Percentiles rank a stretch among this genome's conserved stretches.
phyloP scores from a whole-genome alignment of 2,113 vertebrate genomes.

The Hypocryptadius cinnamomeus region DNA sequence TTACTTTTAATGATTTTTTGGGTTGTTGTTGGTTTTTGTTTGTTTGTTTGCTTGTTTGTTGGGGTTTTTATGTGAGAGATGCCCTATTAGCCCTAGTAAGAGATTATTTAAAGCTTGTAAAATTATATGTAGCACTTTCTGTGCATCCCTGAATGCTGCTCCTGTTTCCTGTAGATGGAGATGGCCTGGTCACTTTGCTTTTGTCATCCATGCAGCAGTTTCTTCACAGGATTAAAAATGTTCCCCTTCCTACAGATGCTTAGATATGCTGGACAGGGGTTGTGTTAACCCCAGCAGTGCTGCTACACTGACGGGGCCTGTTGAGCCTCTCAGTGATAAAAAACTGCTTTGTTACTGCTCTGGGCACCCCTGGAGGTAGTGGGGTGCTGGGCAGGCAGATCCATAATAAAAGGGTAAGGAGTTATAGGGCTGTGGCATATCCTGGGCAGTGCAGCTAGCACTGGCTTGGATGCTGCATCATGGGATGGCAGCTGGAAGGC shows the following conservation, averaged over 20 bases:
- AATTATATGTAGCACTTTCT: neutral
- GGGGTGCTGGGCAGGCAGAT: neutral
- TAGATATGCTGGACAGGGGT: neutral
- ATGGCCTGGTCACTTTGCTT: neutral
- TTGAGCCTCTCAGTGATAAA: neutral
- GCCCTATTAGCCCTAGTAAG: neutral
- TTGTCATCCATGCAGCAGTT: neutral
- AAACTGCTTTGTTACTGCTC: neutral
- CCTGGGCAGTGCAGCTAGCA: neutral
- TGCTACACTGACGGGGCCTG: rapidly evolving
- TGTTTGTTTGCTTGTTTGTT: neutral
- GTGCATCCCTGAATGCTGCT: neutral
- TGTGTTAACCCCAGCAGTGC: neutral
- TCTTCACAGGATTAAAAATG: slow-evolving; percentile 21
- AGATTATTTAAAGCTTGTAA: neutral
- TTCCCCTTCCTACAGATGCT: neutral
- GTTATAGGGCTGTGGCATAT: neutral
- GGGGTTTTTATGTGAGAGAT: neutral
- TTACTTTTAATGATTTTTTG: neutral
- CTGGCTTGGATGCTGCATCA: neutral
- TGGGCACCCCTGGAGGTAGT: too few relatives aligned
- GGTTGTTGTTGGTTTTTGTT: neutral
- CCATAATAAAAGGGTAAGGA: neutral
- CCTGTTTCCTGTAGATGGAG: neutral
- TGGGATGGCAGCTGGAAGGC: neutral